A percentile compares a stretch with the other conserved stretches of the same genome.
phyloP scores from a whole-genome alignment of 2,113 vertebrate species.

The Triplophysa dalaica region DNA sequence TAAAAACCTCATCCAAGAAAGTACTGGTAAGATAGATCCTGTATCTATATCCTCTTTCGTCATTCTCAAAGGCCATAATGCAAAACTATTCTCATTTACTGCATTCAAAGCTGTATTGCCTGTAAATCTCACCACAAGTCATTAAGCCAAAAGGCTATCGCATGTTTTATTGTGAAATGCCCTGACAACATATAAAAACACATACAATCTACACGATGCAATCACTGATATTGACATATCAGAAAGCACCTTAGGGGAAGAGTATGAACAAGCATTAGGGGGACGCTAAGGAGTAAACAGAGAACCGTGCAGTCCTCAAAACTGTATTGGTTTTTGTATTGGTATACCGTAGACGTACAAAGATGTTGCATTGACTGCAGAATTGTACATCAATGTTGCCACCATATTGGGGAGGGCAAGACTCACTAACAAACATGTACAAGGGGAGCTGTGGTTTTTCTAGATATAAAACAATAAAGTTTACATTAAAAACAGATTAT shows the following conservation, averaged over 20 bases:
- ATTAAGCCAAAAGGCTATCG: slow-evolving; percentile 31
- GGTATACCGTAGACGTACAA: no score
- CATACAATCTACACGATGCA: slow-evolving; percentile 8
- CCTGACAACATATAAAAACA: slow-evolving; percentile 34
- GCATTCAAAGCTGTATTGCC: slow-evolving; percentile 47
- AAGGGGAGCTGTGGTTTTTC: no score
- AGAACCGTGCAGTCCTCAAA: neutral
- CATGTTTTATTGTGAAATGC: slow-evolving; percentile 18
- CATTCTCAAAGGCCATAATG: neutral
- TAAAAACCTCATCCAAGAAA: neutral
- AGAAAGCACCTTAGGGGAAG: slow-evolving; percentile 1
- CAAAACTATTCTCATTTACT: slow-evolving; percentile 7
- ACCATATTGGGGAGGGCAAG: no score
- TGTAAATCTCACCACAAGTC: slow-evolving; percentile 24
- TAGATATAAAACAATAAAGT: no score
- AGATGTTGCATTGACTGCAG: no score
- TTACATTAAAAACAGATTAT: no score
- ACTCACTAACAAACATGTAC: no score
- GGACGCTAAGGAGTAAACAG: slow-evolving; percentile 12
- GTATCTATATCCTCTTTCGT: neutral
- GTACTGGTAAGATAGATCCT: neutral
- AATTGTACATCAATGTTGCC: no score
- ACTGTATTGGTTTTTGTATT: no score
- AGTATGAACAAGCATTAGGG: neutral
- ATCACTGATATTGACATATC: slow-evolving; percentile 37